phyloP scores from a whole-genome alignment of 1,140 invertebrate genomes.

The Drosophila mauritiana region DNA sequence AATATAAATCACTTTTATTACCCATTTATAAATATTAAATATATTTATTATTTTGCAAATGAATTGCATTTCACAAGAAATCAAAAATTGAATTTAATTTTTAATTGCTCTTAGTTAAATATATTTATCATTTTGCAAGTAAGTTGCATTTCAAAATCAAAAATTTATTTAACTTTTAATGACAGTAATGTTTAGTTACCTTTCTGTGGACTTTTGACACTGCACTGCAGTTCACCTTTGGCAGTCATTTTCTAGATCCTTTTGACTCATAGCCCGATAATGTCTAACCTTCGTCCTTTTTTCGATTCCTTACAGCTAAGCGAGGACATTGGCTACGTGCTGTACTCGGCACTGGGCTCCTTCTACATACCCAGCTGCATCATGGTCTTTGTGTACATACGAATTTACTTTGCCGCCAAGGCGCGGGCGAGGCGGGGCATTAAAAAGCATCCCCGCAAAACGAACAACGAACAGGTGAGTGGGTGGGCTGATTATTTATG shows the following conservation, averaged over 20 bases:
- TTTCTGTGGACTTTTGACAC: too few species aligned
- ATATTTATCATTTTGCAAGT: too few species aligned
- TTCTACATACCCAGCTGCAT: constrained; percentile 99
- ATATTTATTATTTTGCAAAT: too few species aligned
- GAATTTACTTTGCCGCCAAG: constrained; percentile 98
- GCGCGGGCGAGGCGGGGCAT: constrained; percentile 93
- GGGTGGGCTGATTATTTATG: constrained; percentile 16
- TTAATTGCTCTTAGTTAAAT: too few species aligned
- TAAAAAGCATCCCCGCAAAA: constrained; percentile 90
- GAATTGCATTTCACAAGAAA: too few species aligned
- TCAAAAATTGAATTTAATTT: too few species aligned
- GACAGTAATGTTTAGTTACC: too few species aligned
- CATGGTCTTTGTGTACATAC: constrained; percentile 99
- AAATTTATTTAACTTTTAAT: too few species aligned
- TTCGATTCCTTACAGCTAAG: constrained; percentile 89
- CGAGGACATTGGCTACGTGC: constrained; percentile 97
- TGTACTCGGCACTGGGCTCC: constrained; percentile 98
- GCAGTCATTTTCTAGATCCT: not conserved
- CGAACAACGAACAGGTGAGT: constrained; percentile 86
- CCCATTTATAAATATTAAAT: too few species aligned
- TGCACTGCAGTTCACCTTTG: not conserved
- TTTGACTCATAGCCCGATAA: constrained; percentile 26
- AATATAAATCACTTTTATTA: too few species aligned
- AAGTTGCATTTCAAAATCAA: too few species aligned
- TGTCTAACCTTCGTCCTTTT: constrained; percentile 14